Conservation (phyloP, 2,113 vertebrate species). For the Gymnarchus niloticus region DNA sequence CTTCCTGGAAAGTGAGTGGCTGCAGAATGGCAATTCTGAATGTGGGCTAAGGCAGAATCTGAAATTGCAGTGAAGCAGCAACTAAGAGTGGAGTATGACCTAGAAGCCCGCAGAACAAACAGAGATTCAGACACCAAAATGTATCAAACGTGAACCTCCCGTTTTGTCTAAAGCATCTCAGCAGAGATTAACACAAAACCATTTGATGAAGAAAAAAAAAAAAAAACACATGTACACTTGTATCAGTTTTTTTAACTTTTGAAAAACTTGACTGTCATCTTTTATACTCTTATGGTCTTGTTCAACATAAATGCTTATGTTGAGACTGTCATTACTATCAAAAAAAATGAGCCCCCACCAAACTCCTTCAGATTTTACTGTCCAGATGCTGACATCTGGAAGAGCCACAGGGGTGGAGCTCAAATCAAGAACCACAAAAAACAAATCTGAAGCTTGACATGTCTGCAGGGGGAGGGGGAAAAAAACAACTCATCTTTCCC, state of each 20-base stretch:
- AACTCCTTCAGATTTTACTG: too few relatives aligned
- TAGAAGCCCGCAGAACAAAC: not conserved
- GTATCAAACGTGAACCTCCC: not conserved
- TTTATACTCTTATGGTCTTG: too few relatives aligned
- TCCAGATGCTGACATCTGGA: not conserved
- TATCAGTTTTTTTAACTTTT: not conserved
- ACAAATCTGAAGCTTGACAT: too few relatives aligned
- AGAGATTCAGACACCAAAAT: not conserved
- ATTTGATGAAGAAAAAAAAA: not conserved
- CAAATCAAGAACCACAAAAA: too few relatives aligned
- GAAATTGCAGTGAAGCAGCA: not conserved
- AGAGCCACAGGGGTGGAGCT: not conserved
- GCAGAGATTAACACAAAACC: not conserved
- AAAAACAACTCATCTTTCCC: not conserved
- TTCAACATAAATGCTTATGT: too few relatives aligned
- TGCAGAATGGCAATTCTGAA: not conserved
- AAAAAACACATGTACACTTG: too few relatives aligned
- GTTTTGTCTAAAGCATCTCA: not conserved
- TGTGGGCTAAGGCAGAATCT: not conserved
- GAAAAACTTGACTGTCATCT: not conserved
- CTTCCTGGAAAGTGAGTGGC: not conserved
- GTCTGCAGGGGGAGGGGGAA: not conserved
- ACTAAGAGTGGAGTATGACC: not conserved
- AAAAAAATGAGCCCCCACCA: too few relatives aligned
- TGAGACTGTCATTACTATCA: too few relatives aligned